Base-by-base conservation (phyloP, 1,140 invertebrate genomes). In the Acromyrmex echinatior region DNA sequence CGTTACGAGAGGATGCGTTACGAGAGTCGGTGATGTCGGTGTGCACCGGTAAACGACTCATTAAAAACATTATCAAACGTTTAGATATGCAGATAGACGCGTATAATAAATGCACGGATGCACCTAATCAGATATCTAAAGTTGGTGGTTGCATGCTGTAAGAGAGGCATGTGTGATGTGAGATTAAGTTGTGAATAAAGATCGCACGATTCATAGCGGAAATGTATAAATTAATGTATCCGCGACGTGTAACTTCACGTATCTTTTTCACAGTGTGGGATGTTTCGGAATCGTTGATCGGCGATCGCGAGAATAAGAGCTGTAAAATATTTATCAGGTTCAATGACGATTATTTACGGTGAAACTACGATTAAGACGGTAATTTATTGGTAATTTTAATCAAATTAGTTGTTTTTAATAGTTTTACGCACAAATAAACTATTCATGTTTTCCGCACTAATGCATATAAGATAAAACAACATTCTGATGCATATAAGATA, bases 141-240 rank as follows among this genome's bases (percentile, higher is more conserved):
- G 31, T 18, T 35, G 5, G 63, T 65, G 63, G 28, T 68, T 49
- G 65, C 12, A 39, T n/a, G 4, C n/a, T 9, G 39, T n/a, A 3
- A 14, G 12, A 28, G 45, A 16, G 12, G 39, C 39, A 28, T 21
- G 35, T 3, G 58, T 58, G 60, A 45, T 14, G n/a, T 3, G 10
- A 70, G 39, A 70, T 51, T 70, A 70, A 25, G 25, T 25, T 39
- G 66, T 51, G 66, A 70, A 70, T 28, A 70, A 70, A 70, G 66
- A 70, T 70, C 66, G 66, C 39, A 16, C 39, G 66, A 51, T 70
- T 70, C 39, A 28, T 51, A 51, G 12, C 39, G 39, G 66, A 70
- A 51, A 70, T 51, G 39, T 70, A 68, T 68, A 45, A 68, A 68
- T 63, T 31, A 25, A 60, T 60, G 58, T 14, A 60, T 12, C 3